Conservation (phyloP, 2,113 vertebrate genomes). For the Cinclus cinclus region DNA sequence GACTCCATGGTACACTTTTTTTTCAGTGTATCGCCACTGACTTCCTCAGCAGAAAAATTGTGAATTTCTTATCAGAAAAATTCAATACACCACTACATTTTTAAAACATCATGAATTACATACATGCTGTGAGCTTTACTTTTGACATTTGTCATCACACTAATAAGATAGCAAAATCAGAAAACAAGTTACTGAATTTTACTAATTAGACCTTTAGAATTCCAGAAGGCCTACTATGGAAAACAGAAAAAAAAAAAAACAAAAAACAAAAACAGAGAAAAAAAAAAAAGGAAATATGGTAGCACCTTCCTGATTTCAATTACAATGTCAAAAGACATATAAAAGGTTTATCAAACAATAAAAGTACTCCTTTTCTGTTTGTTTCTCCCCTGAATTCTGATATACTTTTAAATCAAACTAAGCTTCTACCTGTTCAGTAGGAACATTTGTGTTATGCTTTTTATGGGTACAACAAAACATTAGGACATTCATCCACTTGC, state of each 20-base stretch:
- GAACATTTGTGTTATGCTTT: not conserved
- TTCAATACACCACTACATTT: not conserved
- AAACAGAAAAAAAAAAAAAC: not conserved
- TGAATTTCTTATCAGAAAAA: fast-evolving
- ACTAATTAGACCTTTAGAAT: not conserved
- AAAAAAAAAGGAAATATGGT: not conserved
- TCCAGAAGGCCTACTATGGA: not conserved
- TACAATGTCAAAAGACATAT: not conserved
- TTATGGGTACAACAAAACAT: not conserved
- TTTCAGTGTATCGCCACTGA: not conserved
- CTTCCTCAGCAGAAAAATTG: not conserved
- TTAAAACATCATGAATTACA: not conserved
- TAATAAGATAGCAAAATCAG: not conserved
- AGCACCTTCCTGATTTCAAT: not conserved
- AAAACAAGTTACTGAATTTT: not conserved
- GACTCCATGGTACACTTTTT: not conserved
- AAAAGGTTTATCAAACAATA: not conserved
- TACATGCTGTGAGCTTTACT: not conserved
- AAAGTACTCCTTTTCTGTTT: not conserved
- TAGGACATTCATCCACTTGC: not conserved
- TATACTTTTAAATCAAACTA: not conserved
- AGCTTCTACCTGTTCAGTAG: not conserved
- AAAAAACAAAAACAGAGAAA: not conserved
- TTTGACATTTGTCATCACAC: not conserved
- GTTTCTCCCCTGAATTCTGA: not conserved